Percentiles rank a stretch among this genome's conserved stretches.
These are phyloP conservation scores for Leptopilina drosophilae DNA, from an alignment of 2,888 invertebrate species.

Conservation along the genomic window DNA sequence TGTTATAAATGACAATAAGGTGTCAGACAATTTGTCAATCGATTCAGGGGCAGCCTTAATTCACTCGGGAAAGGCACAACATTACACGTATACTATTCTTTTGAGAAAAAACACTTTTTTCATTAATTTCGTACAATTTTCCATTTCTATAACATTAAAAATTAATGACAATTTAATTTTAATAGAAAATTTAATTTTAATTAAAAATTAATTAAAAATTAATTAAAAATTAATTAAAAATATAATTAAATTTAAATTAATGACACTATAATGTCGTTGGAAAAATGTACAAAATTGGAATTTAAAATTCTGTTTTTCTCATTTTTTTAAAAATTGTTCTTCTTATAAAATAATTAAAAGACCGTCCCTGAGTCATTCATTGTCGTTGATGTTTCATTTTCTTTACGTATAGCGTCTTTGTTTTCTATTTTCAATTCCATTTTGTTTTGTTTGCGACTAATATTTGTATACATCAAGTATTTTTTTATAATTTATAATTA, in stretches of 20 bases:
- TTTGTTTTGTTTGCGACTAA: too few relatives aligned
- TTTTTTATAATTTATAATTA: too few relatives aligned
- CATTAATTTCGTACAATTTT: background rate
- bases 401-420: background rate
- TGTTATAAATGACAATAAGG: background rate
- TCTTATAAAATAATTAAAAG: background rate
- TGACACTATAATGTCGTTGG: background rate
- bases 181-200: too few relatives aligned
- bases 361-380: slow-evolving; percentile 18
- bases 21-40: slow-evolving; percentile 6
- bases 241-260: too few relatives aligned
- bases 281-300: background rate
- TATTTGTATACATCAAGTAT: too few relatives aligned
- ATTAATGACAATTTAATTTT: too few relatives aligned
- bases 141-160: background rate
- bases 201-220: too few relatives aligned
- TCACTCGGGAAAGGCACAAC: slow-evolving; percentile 20
- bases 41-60: slow-evolving; percentile 26
- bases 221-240: too few relatives aligned
- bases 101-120: background rate
- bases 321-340: background rate
- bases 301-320: background rate
- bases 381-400: background rate
- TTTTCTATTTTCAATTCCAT: slow-evolving; percentile 11
- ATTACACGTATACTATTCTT: background rate